Evolutionary conservation across 92 coral and sea anemone species (phyloP), one percentile per base, ranked within the genome.

Genomic region (Desmophyllum pertusum): DNA sequence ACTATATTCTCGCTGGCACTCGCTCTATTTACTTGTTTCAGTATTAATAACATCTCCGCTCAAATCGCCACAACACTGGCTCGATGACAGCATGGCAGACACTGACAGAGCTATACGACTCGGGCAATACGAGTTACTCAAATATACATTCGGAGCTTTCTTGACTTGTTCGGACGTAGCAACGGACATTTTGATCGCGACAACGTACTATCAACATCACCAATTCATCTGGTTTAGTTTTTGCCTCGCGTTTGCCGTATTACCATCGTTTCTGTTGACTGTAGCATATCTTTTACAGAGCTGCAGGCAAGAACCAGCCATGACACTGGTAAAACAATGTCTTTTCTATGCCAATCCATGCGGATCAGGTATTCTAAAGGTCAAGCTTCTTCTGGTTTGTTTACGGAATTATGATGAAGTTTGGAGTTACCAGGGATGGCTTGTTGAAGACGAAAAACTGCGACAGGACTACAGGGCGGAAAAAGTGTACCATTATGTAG

Each of bases 341-440:
- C 9, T 88, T n/a, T 84, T 55, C 70, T 81, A 74, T 81, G 85
- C 88, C 55, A 78, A 45, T 21, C 84, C 90, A 63, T 74, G 81
- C 83, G 92, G 94, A 65, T 81, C 94, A 9, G 92, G 92, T n/a
- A 45, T 91, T 78, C 48, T 91, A 31, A 91, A 91, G 79, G 42
- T 88, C 63, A 85, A 85, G 63, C 72, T 91, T 64, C 86, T 88
- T 38, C 76, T 81, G 42, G 80, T 91, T 79, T 91, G 92, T 88
- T 81, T 88, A 5, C 85, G 71, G 80, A 88, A 91, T 85, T 89
- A 65, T 40, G 78, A 84, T 69, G 87, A 88, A 48, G 94, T 91
- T 21, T 76, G 85, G 81, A 88, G 90, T 77, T 57, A 71, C 39
- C 74, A 77, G 27, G 94, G 94, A 4, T 88, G 81, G 35, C 59